Percentiles rank a stretch among this genome's conserved stretches.
These are phyloP conservation scores for Eueides isabella DNA, from an alignment of 1,140 invertebrate species.

Conservation along the genomic window DNA sequence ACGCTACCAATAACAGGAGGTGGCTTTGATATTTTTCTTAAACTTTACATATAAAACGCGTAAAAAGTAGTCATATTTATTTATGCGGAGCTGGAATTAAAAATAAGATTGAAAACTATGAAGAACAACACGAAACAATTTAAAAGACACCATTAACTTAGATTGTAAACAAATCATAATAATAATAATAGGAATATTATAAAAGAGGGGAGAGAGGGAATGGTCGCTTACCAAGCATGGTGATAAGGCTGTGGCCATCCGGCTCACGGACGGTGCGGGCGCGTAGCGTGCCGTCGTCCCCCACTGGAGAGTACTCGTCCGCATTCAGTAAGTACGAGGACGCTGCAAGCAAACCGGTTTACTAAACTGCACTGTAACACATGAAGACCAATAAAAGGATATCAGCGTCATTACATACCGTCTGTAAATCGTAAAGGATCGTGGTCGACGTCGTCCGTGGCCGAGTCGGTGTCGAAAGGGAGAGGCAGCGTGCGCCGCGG, in stretches of 20 bases:
- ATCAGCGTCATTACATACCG: conserved; percentile 36
- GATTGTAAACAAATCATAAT: no score
- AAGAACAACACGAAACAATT: no score
- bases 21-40: no score
- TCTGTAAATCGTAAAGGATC: conserved; percentile 51
- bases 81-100: no score
- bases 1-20: no score
- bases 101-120: no score
- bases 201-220: background rate
- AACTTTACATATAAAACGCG: no score
- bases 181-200: no score
- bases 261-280: conserved; percentile 72
- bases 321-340: conserved; percentile 91
- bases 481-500: conserved; percentile 25
- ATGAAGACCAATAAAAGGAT: background rate
- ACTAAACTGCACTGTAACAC: background rate
- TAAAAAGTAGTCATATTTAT: no score
- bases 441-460: conserved; percentile 46
- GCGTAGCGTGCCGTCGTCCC: conserved; percentile 84
- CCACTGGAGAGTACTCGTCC: conserved; percentile 92
- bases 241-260: conserved; percentile 71
- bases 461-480: conserved; percentile 56
- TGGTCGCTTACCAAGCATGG: conserved; percentile 58
- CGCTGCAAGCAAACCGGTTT: conserved; percentile 60
- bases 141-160: no score